phyloP scores from a whole-genome alignment of 2,888 invertebrate species.

The Melinopterus prodromus region DNA sequence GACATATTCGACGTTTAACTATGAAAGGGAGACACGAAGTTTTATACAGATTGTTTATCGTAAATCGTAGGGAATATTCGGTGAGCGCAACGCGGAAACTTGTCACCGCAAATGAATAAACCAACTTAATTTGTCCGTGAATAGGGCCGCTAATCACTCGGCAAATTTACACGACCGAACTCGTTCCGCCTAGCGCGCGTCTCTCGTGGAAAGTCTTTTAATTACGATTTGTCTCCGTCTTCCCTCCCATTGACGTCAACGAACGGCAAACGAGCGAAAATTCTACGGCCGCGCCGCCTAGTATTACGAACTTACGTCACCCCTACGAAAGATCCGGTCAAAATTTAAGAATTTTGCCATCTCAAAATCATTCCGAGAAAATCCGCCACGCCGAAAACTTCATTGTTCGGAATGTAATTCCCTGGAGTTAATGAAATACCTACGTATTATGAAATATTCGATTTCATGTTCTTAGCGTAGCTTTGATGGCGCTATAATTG shows the following conservation, averaged over 20 bases:
- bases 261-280: background rate
- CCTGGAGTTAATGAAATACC: background rate
- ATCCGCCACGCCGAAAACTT: background rate
- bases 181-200: background rate
- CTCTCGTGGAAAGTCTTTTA: background rate
- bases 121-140: background rate
- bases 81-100: background rate
- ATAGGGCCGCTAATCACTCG: background rate
- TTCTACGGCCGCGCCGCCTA: background rate
- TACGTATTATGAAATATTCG: background rate
- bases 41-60: background rate
- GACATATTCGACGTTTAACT: too few species aligned
- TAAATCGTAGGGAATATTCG: background rate
- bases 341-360: background rate
- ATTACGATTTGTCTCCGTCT: slow-evolving; percentile 4
- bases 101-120: background rate
- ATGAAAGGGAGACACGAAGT: too few species aligned
- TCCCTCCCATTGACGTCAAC: background rate
- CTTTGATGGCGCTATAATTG: too few species aligned
- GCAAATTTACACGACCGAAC: background rate
- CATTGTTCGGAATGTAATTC: background rate
- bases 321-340: background rate
- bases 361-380: background rate
- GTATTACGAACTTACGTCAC: background rate
- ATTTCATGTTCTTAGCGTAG: background rate